Percentiles rank a stretch among this genome's conserved stretches.
These are phyloP conservation scores for Hesperia comma DNA, from an alignment of 2,888 invertebrate species.

Conservation along the genomic window DNA sequence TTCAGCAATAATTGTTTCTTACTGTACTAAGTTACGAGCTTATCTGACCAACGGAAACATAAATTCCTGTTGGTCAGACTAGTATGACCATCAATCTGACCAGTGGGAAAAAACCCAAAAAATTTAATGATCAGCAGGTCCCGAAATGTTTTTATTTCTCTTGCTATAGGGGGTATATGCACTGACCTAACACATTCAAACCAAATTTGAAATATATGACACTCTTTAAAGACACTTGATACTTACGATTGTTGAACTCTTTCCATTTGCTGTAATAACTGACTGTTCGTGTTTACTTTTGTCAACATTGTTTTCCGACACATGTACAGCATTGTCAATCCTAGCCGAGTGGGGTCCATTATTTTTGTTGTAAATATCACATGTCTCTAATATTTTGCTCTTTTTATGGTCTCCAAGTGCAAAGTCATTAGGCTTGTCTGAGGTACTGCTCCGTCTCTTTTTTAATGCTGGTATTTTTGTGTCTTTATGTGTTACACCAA, in stretches of 20 bases:
- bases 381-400: slow-evolving; percentile 66
- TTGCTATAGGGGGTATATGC: too few relatives aligned
- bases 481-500: slow-evolving; percentile 66
- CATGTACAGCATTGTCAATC: slow-evolving; percentile 58
- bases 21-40: too few relatives aligned
- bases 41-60: too few relatives aligned
- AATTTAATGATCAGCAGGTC: too few relatives aligned
- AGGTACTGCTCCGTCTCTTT: slow-evolving; percentile 76
- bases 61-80: too few relatives aligned
- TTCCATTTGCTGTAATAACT: slow-evolving; percentile 68
- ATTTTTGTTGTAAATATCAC: slow-evolving; percentile 71
- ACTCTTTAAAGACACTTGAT: not conserved
- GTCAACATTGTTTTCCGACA: slow-evolving; percentile 68
- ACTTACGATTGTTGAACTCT: slow-evolving; percentile 64
- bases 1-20: too few relatives aligned
- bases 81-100: too few relatives aligned
- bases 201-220: not conserved
- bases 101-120: too few relatives aligned
- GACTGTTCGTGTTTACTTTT: slow-evolving; percentile 63
- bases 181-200: too few relatives aligned
- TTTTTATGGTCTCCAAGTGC: slow-evolving; percentile 69
- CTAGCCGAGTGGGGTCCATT: slow-evolving; percentile 61
- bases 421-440: slow-evolving; percentile 75
- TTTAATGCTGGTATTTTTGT: slow-evolving; percentile 70
- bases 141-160: too few relatives aligned